Percentiles rank a stretch among this genome's conserved stretches.
These are phyloP conservation scores for Florisuga fusca DNA, from an alignment of 2,797 vertebrate genomes.

Conservation along the genomic window DNA sequence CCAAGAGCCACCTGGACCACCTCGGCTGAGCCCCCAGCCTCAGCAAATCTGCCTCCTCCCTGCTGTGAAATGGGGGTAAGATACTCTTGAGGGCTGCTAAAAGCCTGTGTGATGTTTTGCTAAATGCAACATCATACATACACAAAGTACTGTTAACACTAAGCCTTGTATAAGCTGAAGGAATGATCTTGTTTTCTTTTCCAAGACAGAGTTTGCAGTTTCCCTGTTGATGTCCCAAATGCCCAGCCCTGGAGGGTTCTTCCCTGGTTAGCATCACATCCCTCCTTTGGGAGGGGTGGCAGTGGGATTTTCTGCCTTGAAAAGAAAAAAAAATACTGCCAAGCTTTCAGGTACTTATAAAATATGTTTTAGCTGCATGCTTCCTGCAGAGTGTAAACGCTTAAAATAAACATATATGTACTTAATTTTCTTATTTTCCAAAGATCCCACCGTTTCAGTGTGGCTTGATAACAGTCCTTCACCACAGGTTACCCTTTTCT, in stretches of 20 bases:
- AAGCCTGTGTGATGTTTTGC: not conserved
- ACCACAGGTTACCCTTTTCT: not conserved
- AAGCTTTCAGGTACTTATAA: not conserved
- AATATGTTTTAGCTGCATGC: not conserved
- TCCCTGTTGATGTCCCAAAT: not conserved
- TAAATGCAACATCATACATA: not conserved
- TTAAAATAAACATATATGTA: not conserved
- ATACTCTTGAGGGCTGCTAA: not conserved
- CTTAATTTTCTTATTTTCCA: not conserved
- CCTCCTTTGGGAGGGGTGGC: not conserved
- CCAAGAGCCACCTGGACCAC: not conserved
- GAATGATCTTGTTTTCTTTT: not conserved
- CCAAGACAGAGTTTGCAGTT: not conserved
- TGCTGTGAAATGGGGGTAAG: not conserved
- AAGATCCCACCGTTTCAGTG: not conserved
- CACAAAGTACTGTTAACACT: not conserved
- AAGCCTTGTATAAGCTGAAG: not conserved
- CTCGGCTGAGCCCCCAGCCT: not conserved
- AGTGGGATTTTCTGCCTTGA: not conserved
- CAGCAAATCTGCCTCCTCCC: not conserved
- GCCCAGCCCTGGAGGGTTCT: not conserved
- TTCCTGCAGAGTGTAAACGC: not conserved
- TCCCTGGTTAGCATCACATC: not conserved
- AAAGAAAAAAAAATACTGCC: not conserved
- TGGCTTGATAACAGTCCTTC: not conserved